phyloP scores from a whole-genome alignment of 2,888 invertebrate genomes.

The Aethes cnicana region DNA sequence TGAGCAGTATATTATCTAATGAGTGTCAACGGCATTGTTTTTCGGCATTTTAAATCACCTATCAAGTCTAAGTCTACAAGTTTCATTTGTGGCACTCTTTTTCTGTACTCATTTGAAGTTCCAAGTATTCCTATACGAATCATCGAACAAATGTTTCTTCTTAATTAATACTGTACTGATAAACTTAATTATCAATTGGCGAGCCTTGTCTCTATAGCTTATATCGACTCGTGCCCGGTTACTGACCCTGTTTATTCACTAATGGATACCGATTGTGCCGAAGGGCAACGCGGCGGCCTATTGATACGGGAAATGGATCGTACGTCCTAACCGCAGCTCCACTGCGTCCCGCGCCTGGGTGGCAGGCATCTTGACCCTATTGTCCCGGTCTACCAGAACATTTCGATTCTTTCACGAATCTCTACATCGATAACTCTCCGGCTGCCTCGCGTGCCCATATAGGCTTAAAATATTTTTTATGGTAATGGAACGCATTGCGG shows the following conservation, averaged over 20 bases:
- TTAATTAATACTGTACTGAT: background rate
- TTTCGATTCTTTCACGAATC: constrained; percentile 44
- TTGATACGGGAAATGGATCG: constrained; percentile 43
- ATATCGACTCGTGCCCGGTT: constrained; percentile 5
- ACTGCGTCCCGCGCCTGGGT: constrained; percentile 63
- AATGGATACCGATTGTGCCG: constrained; percentile 38
- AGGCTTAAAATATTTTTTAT: constrained; percentile 64
- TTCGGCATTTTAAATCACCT: too few species aligned
- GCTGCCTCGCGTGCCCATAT: constrained; percentile 33
- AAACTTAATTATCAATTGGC: constrained; percentile 8
- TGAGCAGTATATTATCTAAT: too few species aligned
- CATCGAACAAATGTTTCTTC: too few species aligned
- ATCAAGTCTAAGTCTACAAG: too few species aligned
- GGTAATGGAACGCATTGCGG: constrained; percentile 62
- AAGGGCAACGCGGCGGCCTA: constrained; percentile 20
- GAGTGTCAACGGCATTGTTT: too few species aligned
- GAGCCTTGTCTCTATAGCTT: background rate
- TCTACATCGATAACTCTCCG: constrained; percentile 38
- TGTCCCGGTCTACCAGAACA: constrained; percentile 56
- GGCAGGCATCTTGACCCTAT: constrained; percentile 63
- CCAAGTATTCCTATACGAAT: too few species aligned
- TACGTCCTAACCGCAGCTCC: constrained; percentile 45
- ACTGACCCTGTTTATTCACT: constrained; percentile 25
- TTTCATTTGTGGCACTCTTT: too few species aligned
- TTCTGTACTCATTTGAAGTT: too few species aligned